A percentile compares a stretch with the other conserved stretches of the same genome.
phyloP scores from a whole-genome alignment of 2,113 vertebrate genomes.

The Lathamus discolor region DNA sequence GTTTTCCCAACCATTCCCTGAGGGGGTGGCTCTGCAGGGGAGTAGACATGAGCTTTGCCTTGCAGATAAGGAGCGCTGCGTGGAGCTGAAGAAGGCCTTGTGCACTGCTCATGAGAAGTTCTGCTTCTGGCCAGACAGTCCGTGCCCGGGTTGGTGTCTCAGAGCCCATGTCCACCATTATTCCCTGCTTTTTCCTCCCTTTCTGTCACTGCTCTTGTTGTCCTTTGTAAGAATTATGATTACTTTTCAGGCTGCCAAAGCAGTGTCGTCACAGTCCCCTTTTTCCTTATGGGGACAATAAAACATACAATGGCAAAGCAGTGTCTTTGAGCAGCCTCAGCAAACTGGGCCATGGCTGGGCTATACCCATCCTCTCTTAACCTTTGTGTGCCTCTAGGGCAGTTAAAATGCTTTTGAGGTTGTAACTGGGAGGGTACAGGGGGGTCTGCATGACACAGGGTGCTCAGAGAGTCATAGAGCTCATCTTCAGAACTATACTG shows the following conservation, averaged over 20 bases:
- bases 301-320: rapidly evolving
- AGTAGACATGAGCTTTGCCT: background rate
- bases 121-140: slow-evolving; percentile 96
- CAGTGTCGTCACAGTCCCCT: background rate
- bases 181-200: background rate
- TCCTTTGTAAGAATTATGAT: no score
- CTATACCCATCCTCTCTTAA: background rate
- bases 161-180: rapidly evolving
- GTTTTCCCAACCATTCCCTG: rapidly evolving
- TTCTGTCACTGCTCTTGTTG: background rate
- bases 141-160: slow-evolving; percentile 85
- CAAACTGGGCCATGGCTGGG: background rate
- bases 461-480: background rate
- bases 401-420: background rate
- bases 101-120: slow-evolving; percentile 90
- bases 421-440: background rate
- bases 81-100: slow-evolving; percentile 84
- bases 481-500: background rate
- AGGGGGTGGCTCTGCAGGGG: background rate
- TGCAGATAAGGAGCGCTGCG: slow-evolving; percentile 86
- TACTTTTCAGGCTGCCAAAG: background rate
- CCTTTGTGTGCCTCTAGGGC: background rate
- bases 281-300: rapidly evolving
- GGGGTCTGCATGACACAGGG: background rate
- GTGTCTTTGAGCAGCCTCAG: background rate